Conservation (phyloP, 2,113 vertebrate genomes). For the Megaptera novaeangliae region DNA sequence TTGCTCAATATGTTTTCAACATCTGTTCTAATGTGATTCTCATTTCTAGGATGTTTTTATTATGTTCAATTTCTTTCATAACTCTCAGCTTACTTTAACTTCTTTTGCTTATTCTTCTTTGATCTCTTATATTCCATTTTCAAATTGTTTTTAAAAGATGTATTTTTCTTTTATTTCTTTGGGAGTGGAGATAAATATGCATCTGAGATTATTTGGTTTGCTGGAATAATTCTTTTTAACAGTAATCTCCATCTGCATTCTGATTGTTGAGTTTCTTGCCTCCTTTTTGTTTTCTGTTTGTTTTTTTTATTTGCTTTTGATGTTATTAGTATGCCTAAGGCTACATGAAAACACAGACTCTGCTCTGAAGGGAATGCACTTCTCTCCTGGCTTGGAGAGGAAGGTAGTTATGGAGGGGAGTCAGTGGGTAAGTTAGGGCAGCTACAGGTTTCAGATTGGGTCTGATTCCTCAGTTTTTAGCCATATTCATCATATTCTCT, state of each 20-base stretch:
- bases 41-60: not conserved
- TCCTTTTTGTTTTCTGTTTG: not conserved
- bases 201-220: not conserved
- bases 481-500: not conserved
- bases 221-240: not conserved
- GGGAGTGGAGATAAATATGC: not conserved
- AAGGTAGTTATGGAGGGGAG: not conserved
- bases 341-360: not conserved
- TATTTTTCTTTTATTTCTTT: not conserved
- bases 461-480: not conserved
- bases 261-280: not conserved
- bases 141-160: not conserved
- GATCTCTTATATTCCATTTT: not conserved
- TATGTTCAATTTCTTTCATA: not conserved
- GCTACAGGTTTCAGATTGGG: not conserved
- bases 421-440: fast-evolving
- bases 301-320: not conserved
- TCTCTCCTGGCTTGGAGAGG: not conserved
- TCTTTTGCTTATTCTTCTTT: not conserved
- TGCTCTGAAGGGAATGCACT: not conserved
- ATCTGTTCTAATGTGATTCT: not conserved
- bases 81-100: not conserved
- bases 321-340: not conserved
- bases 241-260: not conserved
- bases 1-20: not conserved